Evolutionary conservation across 2,888 invertebrate species (phyloP), one percentile per base, ranked within the genome.

Genomic region (Clivina fossor): DNA sequence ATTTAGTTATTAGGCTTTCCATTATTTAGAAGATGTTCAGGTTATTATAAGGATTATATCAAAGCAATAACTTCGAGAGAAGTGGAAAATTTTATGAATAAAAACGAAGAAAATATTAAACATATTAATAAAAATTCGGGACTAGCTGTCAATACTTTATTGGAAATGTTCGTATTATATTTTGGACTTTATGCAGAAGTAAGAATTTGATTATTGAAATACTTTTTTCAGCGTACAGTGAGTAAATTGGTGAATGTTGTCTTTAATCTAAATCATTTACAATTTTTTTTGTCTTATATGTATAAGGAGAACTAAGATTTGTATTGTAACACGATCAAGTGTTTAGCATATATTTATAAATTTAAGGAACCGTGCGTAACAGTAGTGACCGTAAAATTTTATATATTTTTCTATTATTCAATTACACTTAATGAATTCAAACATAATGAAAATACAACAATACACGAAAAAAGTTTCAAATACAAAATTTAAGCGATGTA

Each of bases 181-280:
- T 46, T 44, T 28, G 35, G 46, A 16, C 15, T 54, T 8, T 46
- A 46, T 54, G 26, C 44, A 16, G 44, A 54, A 32, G 44, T 54
- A 35, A 43, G n/a, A 18, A 19, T 8, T n/a, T 9, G 5, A 9
- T 33, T 15, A 32, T 9, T 18, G 8, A n/a, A 32, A 15, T 32
- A 46, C 4, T 3, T 46, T 13, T 26, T 26, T 26, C 5, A 26
- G 5, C 26, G 8, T 26, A 7, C 8, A 26, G 5, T 26, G 26
- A 26, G 8, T 8, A 26, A 26, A 26, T 26, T 7, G 5, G 8
- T 26, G 26, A 8, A 26, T 8, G 8, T 26, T 8, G 8, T 8
- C 26, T 7, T 26, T 26, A 26, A 26, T 26, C 8, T 5, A 26
- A 5, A n/a, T n/a, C n/a, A n/a, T n/a, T n/a, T n/a, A n/a, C n/a